phyloP scores from a whole-genome alignment of 2,888 invertebrate genomes.

The Acanthosepion lycidas region DNA sequence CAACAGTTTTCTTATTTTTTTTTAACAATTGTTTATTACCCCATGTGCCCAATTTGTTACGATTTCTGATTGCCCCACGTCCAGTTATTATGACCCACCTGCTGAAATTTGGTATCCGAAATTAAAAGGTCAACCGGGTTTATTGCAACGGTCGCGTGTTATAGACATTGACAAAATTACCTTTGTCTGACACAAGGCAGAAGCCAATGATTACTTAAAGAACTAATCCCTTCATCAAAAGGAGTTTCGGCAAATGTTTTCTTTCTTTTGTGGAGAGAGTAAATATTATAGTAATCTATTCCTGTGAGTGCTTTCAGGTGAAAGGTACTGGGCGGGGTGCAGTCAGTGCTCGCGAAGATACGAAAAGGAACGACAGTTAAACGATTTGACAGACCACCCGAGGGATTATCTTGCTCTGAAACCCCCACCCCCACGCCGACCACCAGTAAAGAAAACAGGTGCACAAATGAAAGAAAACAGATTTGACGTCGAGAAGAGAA shows the following conservation, averaged over 20 bases:
- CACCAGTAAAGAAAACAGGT: conserved; percentile 12
- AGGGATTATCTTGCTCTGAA: background rate
- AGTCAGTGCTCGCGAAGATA: background rate
- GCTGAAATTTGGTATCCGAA: no score
- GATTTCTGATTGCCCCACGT: no score
- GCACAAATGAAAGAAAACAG: conserved; percentile 11
- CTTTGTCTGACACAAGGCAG: background rate
- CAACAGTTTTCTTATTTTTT: no score
- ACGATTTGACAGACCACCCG: background rate
- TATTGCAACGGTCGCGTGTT: background rate
- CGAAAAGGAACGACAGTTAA: background rate
- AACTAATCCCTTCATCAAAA: background rate
- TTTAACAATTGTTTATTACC: no score
- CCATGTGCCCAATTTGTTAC: no score
- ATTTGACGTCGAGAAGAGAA: background rate
- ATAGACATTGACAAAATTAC: background rate
- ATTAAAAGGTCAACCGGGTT: background rate
- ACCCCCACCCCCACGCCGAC: background rate
- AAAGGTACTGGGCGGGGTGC: background rate
- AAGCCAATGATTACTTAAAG: background rate
- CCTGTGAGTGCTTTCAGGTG: background rate
- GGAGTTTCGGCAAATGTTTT: background rate
- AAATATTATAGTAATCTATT: background rate
- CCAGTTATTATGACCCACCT: no score
- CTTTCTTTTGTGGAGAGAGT: background rate